Percentiles rank a stretch among this genome's conserved stretches.
Evolutionary conservation across 1,140 invertebrate species (phyloP).

Genomic region (Neotoxoptera formosana): DNA sequence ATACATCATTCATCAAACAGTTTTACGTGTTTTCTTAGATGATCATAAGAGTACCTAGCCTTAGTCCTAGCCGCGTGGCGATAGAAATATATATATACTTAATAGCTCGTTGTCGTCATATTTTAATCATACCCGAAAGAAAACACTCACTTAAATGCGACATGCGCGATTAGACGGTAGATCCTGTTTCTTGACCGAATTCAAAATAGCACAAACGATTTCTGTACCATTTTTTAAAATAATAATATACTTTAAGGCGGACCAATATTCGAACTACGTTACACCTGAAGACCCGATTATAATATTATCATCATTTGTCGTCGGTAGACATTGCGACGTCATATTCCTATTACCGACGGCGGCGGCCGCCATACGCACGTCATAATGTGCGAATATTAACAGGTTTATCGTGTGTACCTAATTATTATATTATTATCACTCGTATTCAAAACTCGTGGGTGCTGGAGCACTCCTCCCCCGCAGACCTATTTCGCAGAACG

Average conservation of each 20-base stretch:
- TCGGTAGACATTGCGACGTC: not conserved
- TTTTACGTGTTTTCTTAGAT: no score
- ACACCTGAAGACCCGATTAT: not conserved
- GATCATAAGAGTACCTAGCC: no score
- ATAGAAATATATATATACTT: no score
- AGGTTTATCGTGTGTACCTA: not conserved
- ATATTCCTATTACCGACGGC: no score
- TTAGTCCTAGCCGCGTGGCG: no score
- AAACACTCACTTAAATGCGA: not conserved
- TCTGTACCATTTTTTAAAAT: no score
- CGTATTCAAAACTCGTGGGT: not conserved
- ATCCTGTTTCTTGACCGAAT: not conserved
- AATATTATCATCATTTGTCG: not conserved
- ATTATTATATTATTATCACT: not conserved
- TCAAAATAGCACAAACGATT: no score
- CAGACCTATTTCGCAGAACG: not conserved
- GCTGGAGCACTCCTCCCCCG: not conserved
- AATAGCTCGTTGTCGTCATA: no score
- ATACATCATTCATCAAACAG: no score
- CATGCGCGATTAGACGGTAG: not conserved
- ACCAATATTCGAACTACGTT: not conserved
- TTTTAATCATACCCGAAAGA: not conserved
- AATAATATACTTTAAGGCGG: not conserved
- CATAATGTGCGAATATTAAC: not conserved
- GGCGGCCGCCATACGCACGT: not conserved